Evolutionary conservation across 2,113 vertebrate genomes (phyloP), one percentile per base, ranked within the genome.

Genomic region (Nannospalax galili): DNA sequence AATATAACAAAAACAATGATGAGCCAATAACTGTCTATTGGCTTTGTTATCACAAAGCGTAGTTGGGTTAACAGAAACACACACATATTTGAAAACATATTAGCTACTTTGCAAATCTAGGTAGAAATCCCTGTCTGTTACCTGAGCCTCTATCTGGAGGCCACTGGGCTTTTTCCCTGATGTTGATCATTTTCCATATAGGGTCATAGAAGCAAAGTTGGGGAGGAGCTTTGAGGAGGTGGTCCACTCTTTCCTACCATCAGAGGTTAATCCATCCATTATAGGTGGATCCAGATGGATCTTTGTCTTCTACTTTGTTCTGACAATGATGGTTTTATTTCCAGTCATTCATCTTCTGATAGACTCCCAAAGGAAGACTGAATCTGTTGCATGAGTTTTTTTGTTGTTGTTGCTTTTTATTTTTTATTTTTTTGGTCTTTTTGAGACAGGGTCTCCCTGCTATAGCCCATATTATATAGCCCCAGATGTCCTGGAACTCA

Each of bases 1-100:
- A 42, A 67, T 4, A 32, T n/a, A 19, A 2, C 26, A 45, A 15
- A 37, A 37, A 0, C 26, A 7, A 3, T 3, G 30, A 5, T 1
- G 11, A n/a, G n/a, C 32, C 60, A 11, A 48, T n/a, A 73, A 40
- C n/a, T 42, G 72, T 73, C 69, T 20, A 26, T 1, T 9, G 37
- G 22, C 37, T 73, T 20, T 24, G 72, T 22, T 30, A 58, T 48
- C 22, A 64, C 26, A 26, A 3, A 73, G 28, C 37, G 17, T 16
- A 48, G 1, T 17, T 70, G 75, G 40, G 30, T 42, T 52, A n/a
- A n/a, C 22, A 79, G 72, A 75, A 17, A 60, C 9, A 69, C 22
- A 60, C 77, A 45, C 30, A 30, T 17, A 11, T 22, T 79, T 40
- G 12, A 37, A 35, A 65, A 58, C 20, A 0, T 14, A 48, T 37